phyloP scores from a whole-genome alignment of 2,888 invertebrate species.

The Meteorus colon region DNA sequence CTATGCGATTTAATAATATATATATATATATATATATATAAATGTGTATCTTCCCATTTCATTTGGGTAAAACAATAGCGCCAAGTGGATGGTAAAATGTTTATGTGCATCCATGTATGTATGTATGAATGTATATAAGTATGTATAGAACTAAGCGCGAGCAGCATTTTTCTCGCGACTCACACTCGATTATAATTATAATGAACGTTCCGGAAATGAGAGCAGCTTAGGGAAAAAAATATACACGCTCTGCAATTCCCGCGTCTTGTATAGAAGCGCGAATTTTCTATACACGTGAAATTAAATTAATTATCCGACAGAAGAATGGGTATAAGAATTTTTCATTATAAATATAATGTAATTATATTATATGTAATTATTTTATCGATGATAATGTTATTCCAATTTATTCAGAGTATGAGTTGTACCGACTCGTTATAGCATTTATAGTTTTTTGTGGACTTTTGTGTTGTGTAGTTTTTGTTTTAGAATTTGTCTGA shows the following conservation, averaged over 20 bases:
- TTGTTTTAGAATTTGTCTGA: neutral
- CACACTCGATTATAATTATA: slow-evolving; percentile 32
- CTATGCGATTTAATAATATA: neutral
- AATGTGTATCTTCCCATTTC: slow-evolving; percentile 14
- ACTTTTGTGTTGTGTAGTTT: neutral
- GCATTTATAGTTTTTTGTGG: no score
- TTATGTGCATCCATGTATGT: neutral
- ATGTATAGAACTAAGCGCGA: neutral
- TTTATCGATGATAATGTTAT: neutral
- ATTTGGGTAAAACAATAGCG: slow-evolving; percentile 14
- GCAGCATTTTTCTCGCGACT: slow-evolving; percentile 33
- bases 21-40: no score
- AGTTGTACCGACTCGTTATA: no score
- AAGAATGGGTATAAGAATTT: neutral
- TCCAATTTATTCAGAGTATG: no score
- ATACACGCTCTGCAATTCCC: slow-evolving; percentile 25
- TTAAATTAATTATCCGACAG: neutral
- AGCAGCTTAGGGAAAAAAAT: neutral
- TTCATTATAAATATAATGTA: neutral
- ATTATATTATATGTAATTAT: neutral
- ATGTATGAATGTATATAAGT: slow-evolving; percentile 4
- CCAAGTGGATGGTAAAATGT: neutral
- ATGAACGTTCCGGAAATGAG: slow-evolving; percentile 35
- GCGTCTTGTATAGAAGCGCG: neutral
- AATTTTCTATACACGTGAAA: neutral